A percentile compares a stretch with the other conserved stretches of the same genome.
Evolutionary conservation across 1,140 invertebrate species (phyloP).

Genomic region (Macrocentrus cingulum): DNA sequence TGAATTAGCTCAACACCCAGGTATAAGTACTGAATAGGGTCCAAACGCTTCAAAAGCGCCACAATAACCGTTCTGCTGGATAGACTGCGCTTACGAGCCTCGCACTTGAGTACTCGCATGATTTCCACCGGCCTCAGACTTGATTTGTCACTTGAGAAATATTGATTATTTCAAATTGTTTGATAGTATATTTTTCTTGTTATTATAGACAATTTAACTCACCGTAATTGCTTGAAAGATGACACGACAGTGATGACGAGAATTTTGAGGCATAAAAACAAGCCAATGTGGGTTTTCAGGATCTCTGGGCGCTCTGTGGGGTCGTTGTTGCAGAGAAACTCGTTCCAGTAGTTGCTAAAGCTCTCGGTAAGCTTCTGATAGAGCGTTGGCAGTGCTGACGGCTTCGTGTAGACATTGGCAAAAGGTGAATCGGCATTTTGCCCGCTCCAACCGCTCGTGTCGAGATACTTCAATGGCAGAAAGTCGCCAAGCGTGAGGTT

Average conservation of each 20-base stretch:
- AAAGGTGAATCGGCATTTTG: slow-evolving; percentile 56
- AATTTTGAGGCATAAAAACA: slow-evolving; percentile 64
- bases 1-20: slow-evolving; percentile 37
- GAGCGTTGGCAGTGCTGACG: slow-evolving; percentile 67
- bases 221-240: slow-evolving; percentile 62
- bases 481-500: slow-evolving; percentile 73
- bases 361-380: slow-evolving; percentile 68
- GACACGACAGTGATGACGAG: slow-evolving; percentile 63
- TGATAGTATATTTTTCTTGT: too few relatives aligned
- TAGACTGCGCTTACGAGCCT: slow-evolving; percentile 47
- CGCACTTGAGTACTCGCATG: slow-evolving; percentile 35
- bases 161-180: too few relatives aligned
- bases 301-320: slow-evolving; percentile 71
- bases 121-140: neutral
- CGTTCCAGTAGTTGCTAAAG: slow-evolving; percentile 76
- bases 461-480: slow-evolving; percentile 65
- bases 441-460: slow-evolving; percentile 42
- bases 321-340: slow-evolving; percentile 76
- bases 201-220: slow-evolving; percentile 15
- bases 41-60: slow-evolving; percentile 38
- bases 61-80: slow-evolving; percentile 26
- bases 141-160: neutral
- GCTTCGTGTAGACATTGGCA: slow-evolving; percentile 62
- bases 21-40: slow-evolving; percentile 38
- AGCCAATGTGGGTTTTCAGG: slow-evolving; percentile 63